Base-by-base conservation (phyloP, 1,140 invertebrate genomes). In the Cardiocondyla obscurior region DNA sequence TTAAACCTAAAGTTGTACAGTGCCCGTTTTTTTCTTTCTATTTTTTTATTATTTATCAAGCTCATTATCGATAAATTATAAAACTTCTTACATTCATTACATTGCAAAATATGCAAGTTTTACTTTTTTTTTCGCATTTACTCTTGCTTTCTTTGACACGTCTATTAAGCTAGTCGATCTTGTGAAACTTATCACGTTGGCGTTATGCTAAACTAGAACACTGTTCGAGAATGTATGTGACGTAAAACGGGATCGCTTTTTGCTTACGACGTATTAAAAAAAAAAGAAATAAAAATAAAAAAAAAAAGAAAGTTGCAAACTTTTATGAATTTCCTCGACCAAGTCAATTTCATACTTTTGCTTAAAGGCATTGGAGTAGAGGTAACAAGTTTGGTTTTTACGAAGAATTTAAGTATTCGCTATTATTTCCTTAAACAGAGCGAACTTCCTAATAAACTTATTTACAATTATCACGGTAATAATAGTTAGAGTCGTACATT, bases 211-310 rank as follows among this genome's bases (percentile, higher is more conserved):
- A 67, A 60, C 60, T 67, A 77, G 60, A 22, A 77, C 65, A 77
- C 74, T 77, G 60, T 19, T 64, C 58, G 73, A 65, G 73, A 64
- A 76, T 53, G 36, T 74, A 49, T 74, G 30, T 65, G 73, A 76
- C 30, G 19, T 64, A 30, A 65, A 49, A 33, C 28, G 28, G 16
- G 73, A 76, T 76, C 74, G 74, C 46, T 36, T 67, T 65, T 67
- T 67, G 22, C 36, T 42, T 4, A 22, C 12, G 16, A 30, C 33
- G 10, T 33, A 74, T 60, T 67, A 22, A 16, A 5, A 69, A 67
- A 58, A 76, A 53, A n/a, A n/a, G n/a, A n/a, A n/a, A n/a, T n/a
- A n/a, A n/a, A 22, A 16, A 5, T 53, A 67, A 58, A 76, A 53
- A n/a, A 22, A 16, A 5, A 69, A 67, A 58, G 65, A 53, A n/a